A percentile compares a stretch with the other conserved stretches of the same genome.
These are phyloP conservation scores for Leguminivora glycinivorella DNA, from an alignment of 1,140 invertebrate genomes.

Conservation along the genomic window DNA sequence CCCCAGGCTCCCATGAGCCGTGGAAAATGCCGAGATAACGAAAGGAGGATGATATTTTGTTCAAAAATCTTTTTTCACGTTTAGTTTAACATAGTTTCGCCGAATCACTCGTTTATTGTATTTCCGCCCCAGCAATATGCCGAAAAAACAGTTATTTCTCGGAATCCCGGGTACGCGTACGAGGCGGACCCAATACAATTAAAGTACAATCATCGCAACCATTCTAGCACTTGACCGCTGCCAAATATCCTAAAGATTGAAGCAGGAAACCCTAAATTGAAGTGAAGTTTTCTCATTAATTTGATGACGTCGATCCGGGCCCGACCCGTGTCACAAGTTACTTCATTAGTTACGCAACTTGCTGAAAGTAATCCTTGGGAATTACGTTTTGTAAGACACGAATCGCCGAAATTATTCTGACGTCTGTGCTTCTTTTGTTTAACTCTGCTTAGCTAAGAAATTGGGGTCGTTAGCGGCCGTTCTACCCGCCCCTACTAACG, in stretches of 20 bases:
- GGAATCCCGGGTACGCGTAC: background rate
- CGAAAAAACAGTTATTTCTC: background rate
- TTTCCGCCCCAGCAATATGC: background rate
- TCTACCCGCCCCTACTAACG: background rate
- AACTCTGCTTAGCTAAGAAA: constrained; percentile 25
- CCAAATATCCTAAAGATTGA: constrained; percentile 72
- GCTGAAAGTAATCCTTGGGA: constrained; percentile 70
- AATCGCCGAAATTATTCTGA: constrained; percentile 62
- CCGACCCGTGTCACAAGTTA: constrained; percentile 77
- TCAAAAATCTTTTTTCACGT: background rate
- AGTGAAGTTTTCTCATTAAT: constrained; percentile 79
- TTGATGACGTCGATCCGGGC: constrained; percentile 76
- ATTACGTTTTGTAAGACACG: constrained; percentile 71
- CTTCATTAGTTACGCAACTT: constrained; percentile 77
- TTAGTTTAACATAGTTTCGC: background rate
- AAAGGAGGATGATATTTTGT: no score
- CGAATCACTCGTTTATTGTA: background rate
- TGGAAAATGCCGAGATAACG: no score
- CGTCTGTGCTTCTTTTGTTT: constrained; percentile 38
- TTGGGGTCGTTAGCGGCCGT: constrained; percentile 18
- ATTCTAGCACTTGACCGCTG: constrained; percentile 61
- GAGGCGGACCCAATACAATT: constrained; percentile 29
- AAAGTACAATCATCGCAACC: constrained; percentile 46
- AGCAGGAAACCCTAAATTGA: constrained; percentile 73
- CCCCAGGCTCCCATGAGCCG: no score